These are phyloP conservation scores for Neelides sp. DNA, from an alignment of 1,140 invertebrate genomes.

Conservation along the genomic window DNA sequence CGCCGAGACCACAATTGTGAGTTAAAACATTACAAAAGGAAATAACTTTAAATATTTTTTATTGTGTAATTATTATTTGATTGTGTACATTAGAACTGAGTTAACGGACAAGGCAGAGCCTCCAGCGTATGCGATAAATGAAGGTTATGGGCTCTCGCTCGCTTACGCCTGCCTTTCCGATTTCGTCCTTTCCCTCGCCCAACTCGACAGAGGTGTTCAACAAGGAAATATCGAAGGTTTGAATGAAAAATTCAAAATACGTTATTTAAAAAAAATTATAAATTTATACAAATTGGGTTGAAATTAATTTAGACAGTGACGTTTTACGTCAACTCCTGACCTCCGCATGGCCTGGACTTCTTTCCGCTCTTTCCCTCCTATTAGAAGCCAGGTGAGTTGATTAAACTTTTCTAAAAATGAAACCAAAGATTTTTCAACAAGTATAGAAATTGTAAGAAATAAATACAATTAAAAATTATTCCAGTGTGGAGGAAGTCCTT, in stretches of 20 bases:
- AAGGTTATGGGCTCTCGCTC: conserved; percentile 29
- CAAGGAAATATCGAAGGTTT: conserved; percentile 20
- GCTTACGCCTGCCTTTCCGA: conserved; percentile 30
- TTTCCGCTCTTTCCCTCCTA: conserved; percentile 77
- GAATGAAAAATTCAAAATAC: not conserved
- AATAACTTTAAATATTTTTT: not conserved
- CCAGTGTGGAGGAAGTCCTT: conserved; percentile 75
- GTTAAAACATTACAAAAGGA: conserved; percentile 34
- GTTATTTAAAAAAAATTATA: not conserved
- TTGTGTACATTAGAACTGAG: conserved; percentile 22
- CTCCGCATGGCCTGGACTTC: conserved; percentile 87
- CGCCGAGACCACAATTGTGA: conserved; percentile 74
- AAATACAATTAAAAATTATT: conserved; percentile 22
- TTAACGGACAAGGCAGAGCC: conserved; percentile 30
- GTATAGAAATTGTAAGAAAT: not conserved
- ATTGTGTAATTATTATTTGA: not conserved
- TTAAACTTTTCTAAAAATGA: conserved; percentile 4
- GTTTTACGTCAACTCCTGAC: conserved; percentile 58
- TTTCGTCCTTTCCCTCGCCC: conserved; percentile 28
- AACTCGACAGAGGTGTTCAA: conserved; percentile 23
- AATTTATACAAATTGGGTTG: not conserved
- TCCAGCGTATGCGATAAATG: conserved; percentile 26
- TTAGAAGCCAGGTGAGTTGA: conserved; percentile 70
- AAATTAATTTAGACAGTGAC: conserved; percentile 11
- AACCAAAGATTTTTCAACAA: not conserved